phyloP scores from a whole-genome alignment of 1,140 invertebrate species.

The Saccostrea echinata region DNA sequence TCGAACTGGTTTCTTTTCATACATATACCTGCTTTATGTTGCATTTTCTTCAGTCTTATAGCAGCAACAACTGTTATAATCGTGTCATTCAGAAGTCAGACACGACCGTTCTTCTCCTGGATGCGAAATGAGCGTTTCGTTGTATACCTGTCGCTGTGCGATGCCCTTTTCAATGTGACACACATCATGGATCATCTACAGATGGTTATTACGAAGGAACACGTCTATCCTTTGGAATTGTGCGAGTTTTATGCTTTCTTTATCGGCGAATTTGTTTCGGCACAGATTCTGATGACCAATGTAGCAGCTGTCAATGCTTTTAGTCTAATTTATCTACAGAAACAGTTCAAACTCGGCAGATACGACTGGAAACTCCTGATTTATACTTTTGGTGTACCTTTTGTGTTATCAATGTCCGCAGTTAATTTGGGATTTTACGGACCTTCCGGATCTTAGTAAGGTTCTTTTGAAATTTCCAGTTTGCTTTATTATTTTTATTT shows the following conservation, averaged over 20 bases:
- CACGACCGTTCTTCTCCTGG: conserved; percentile 56
- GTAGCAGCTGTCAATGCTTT: conserved; percentile 61
- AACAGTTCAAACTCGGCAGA: conserved; percentile 55
- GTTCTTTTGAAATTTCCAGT: background rate
- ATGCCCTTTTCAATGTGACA: conserved; percentile 58
- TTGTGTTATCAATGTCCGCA: conserved; percentile 52
- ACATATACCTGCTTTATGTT: conserved; percentile 57
- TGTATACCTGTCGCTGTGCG: conserved; percentile 59
- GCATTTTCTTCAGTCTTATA: conserved; percentile 59
- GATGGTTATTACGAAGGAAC: conserved; percentile 55
- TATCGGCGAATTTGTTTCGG: conserved; percentile 53
- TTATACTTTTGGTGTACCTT: conserved; percentile 56
- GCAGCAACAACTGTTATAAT: conserved; percentile 46
- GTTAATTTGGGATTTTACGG: conserved; percentile 50
- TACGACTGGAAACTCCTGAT: conserved; percentile 56
- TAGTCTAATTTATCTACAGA: conserved; percentile 55
- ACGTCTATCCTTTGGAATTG: conserved; percentile 53
- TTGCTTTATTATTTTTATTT: background rate
- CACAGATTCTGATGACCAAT: conserved; percentile 59
- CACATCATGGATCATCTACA: conserved; percentile 58
- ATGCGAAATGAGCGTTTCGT: conserved; percentile 60
- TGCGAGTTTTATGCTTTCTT: conserved; percentile 55
- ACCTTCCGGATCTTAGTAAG: conserved; percentile 61
- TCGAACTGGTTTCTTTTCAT: conserved; percentile 56
- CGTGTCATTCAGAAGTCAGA: conserved; percentile 52